A percentile compares a stretch with the other conserved stretches of the same genome.
Evolutionary conservation across 2,888 invertebrate genomes (phyloP).

Genomic region (Nysson spinosus): DNA sequence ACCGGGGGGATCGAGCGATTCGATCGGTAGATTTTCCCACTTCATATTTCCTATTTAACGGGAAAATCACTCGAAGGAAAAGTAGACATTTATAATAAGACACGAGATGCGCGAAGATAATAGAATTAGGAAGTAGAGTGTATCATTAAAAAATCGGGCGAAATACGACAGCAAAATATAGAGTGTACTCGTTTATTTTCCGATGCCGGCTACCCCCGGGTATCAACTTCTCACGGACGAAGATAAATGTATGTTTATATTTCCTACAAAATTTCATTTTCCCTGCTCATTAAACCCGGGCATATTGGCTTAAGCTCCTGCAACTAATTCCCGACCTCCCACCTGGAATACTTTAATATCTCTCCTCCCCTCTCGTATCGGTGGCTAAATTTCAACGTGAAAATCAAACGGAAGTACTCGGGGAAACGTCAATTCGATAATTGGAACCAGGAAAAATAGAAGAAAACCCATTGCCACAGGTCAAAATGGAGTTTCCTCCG

Average conservation of each 20-base stretch:
- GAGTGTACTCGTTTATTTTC: slow-evolving; percentile 7
- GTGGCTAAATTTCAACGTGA: too few relatives aligned
- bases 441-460: too few relatives aligned
- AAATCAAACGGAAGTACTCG: too few relatives aligned
- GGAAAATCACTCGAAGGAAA: too few relatives aligned
- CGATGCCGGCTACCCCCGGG: background rate
- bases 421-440: too few relatives aligned
- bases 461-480: too few relatives aligned
- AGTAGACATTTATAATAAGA: too few relatives aligned
- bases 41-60: too few relatives aligned
- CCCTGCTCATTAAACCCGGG: slow-evolving; percentile 34
- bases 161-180: slow-evolving; percentile 9
- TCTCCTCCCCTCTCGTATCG: too few relatives aligned
- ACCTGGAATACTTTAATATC: background rate
- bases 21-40: too few relatives aligned
- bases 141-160: background rate
- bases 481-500: too few relatives aligned
- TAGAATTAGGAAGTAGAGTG: background rate
- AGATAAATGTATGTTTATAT: slow-evolving; percentile 19
- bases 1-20: too few relatives aligned
- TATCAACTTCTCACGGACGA: background rate
- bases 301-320: slow-evolving; percentile 28
- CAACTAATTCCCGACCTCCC: slow-evolving; percentile 28
- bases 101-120: background rate
- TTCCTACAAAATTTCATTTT: slow-evolving; percentile 30